phyloP scores from a whole-genome alignment of 2,113 vertebrate species.

The Tympanuchus pallidicinctus region DNA sequence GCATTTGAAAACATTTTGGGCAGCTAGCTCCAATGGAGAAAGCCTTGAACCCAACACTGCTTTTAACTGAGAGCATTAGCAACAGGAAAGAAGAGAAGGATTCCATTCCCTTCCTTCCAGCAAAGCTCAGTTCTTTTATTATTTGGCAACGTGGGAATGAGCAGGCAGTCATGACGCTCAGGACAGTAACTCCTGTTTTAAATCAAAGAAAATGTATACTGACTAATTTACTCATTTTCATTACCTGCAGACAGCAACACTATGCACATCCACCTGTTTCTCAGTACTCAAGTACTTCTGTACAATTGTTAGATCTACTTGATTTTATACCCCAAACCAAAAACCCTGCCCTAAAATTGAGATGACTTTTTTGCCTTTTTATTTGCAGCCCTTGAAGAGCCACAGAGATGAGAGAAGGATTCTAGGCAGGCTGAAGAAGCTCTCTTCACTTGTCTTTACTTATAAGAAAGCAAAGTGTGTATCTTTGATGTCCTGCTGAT shows the following conservation, averaged over 20 bases:
- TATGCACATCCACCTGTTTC: background rate
- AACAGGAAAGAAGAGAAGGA: background rate
- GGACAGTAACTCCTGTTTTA: background rate
- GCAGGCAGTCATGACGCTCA: background rate
- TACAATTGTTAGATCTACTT: background rate
- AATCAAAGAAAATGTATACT: background rate
- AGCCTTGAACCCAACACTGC: background rate
- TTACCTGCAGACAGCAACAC: background rate
- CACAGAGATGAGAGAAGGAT: background rate
- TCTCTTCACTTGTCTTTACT: background rate
- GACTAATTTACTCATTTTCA: background rate
- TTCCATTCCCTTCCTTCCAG: background rate
- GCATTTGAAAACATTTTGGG: slow-evolving; percentile 10
- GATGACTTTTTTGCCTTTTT: background rate
- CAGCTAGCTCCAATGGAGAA: slow-evolving; percentile 6
- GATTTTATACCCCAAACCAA: background rate
- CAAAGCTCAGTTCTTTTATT: background rate
- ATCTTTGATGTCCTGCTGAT: background rate
- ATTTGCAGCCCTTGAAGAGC: background rate
- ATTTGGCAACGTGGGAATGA: background rate
- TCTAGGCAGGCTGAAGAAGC: background rate
- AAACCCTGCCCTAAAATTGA: background rate
- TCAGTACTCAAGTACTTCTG: background rate
- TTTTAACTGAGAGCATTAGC: background rate
- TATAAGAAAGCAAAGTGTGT: background rate